Percentiles rank a stretch among this genome's conserved stretches.
Evolutionary conservation across 2,113 vertebrate species (phyloP).

Genomic region (Pygoscelis antarcticus): DNA sequence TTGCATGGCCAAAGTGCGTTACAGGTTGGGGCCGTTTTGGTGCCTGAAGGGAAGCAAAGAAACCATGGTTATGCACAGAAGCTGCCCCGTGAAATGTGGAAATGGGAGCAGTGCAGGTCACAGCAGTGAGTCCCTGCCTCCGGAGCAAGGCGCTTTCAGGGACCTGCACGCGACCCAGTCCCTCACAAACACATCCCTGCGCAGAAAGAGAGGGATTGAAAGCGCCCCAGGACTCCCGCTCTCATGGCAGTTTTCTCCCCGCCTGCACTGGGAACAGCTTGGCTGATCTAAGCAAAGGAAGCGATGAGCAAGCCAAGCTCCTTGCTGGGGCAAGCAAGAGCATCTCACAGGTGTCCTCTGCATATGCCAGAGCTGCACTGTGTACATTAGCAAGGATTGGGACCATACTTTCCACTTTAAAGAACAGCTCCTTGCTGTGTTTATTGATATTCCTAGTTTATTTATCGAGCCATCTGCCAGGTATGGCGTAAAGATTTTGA

Average conservation of each 20-base stretch:
- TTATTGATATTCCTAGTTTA: background rate
- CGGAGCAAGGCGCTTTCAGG: background rate
- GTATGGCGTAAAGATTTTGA: conserved; percentile 12
- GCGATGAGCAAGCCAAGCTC: background rate
- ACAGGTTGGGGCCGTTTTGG: fast-evolving
- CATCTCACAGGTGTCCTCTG: background rate
- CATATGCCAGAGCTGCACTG: background rate
- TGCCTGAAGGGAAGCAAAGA: background rate
- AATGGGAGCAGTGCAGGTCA: fast-evolving
- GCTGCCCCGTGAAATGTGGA: background rate
- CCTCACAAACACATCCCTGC: fast-evolving
- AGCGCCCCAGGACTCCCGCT: fast-evolving
- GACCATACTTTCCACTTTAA: background rate
- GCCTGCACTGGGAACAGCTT: background rate
- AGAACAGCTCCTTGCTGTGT: background rate
- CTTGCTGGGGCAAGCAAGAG: background rate
- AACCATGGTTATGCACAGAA: background rate
- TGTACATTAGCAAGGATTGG: background rate
- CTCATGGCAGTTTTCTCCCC: background rate
- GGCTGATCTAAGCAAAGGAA: background rate
- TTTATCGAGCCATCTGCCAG: background rate
- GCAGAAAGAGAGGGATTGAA: background rate
- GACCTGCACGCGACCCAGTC: fast-evolving
- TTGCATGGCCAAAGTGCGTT: background rate
- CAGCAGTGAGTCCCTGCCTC: background rate